These are phyloP conservation scores for Nymphalis c-album DNA, from an alignment of 2,888 invertebrate species.

Conservation along the genomic window DNA sequence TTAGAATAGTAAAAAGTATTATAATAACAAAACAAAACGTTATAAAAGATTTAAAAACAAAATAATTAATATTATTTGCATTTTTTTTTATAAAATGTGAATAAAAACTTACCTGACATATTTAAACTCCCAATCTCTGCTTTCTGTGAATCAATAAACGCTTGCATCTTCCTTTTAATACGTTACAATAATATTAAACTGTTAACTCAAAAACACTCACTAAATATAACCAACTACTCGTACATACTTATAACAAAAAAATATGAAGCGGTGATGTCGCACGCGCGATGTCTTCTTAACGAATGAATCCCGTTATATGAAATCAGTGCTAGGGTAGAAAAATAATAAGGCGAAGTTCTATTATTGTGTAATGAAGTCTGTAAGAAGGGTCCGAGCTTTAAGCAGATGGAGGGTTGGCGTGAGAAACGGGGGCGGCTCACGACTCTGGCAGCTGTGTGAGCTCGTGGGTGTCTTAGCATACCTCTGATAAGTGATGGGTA, in stretches of 20 bases:
- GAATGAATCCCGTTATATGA: slow-evolving; percentile 59
- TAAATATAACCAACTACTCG: neutral
- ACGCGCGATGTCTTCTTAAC: slow-evolving; percentile 46
- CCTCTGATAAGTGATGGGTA: slow-evolving; percentile 32
- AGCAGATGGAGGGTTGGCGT: slow-evolving; percentile 59
- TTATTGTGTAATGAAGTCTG: slow-evolving; percentile 52
- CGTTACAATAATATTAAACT: slow-evolving; percentile 1
- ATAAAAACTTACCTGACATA: slow-evolving; percentile 44
- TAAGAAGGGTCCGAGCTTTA: slow-evolving; percentile 52
- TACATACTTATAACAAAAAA: slow-evolving; percentile 14
- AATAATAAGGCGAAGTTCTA: slow-evolving; percentile 50
- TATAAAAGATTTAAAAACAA: too few species aligned
- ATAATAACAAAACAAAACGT: too few species aligned
- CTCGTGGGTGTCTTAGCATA: slow-evolving; percentile 41
- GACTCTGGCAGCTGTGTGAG: slow-evolving; percentile 45
- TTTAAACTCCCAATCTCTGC: slow-evolving; percentile 42
- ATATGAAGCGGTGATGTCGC: slow-evolving; percentile 42
- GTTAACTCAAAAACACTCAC: slow-evolving; percentile 12
- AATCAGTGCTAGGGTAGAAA: slow-evolving; percentile 59
- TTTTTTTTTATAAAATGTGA: slow-evolving; percentile 1
- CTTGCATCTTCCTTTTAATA: slow-evolving; percentile 42
- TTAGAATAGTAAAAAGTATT: too few species aligned
- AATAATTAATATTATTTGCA: too few species aligned
- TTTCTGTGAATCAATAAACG: slow-evolving; percentile 46
- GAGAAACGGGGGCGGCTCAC: slow-evolving; percentile 59